These are phyloP conservation scores for Iselma pallidipennis DNA, from an alignment of 2,888 invertebrate genomes.

Conservation along the genomic window DNA sequence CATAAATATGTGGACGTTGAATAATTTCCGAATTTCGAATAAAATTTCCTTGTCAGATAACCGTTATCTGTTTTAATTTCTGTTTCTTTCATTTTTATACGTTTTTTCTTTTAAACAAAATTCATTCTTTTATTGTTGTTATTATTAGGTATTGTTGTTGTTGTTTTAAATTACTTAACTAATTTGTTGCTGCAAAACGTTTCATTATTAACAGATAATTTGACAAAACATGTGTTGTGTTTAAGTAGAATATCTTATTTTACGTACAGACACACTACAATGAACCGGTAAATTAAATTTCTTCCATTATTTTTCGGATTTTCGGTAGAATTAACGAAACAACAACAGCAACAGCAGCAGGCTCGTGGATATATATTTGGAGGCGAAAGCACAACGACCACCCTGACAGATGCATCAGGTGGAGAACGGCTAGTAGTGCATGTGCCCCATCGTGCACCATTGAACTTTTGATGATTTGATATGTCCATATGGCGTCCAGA, in stretches of 20 bases:
- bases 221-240: background rate
- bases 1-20: slow-evolving; percentile 15
- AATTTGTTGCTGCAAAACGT: background rate
- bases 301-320: background rate
- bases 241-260: too few species aligned
- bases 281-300: too few species aligned
- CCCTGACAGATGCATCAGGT: slow-evolving; percentile 21
- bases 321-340: background rate
- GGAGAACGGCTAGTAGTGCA: slow-evolving; percentile 14
- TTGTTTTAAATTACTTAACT: background rate
- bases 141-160: too few species aligned
- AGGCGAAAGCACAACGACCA: slow-evolving; percentile 1
- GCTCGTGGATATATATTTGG: background rate
- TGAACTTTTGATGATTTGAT: background rate
- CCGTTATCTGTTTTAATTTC: background rate
- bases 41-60: background rate
- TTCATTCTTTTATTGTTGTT: too few species aligned
- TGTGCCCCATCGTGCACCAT: slow-evolving; percentile 15
- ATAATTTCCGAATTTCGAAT: background rate
- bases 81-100: background rate
- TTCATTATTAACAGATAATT: background rate
- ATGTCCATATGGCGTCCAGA: background rate
- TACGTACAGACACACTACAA: background rate
- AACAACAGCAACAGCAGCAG: background rate
- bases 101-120: too few species aligned